phyloP scores from a whole-genome alignment of 1,140 invertebrate species.

The Arion vulgaris region DNA sequence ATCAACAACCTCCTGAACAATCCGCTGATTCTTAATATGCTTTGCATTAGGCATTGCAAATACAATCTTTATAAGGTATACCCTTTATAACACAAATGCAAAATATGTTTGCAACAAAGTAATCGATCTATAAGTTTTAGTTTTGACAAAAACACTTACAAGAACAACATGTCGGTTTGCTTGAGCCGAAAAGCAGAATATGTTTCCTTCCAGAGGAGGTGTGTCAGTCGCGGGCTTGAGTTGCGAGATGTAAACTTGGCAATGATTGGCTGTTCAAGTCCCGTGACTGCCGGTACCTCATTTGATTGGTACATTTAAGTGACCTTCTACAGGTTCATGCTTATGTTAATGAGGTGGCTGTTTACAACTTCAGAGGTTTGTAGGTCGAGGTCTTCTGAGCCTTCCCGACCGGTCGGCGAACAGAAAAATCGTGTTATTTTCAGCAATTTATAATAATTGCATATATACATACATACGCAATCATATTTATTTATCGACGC shows the following conservation, averaged over 20 bases:
- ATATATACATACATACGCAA: neutral
- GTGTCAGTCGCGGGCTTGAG: slow-evolving; percentile 28
- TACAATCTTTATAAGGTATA: neutral
- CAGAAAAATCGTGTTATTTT: neutral
- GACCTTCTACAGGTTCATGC: slow-evolving; percentile 22
- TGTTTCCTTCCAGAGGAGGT: slow-evolving; percentile 36
- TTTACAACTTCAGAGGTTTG: slow-evolving; percentile 36
- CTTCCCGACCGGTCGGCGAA: neutral
- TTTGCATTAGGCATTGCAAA: slow-evolving; percentile 64
- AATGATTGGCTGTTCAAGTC: slow-evolving; percentile 21
- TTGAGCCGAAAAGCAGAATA: neutral
- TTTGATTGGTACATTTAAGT: slow-evolving; percentile 1
- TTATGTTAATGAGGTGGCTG: slow-evolving; percentile 24
- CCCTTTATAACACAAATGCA: no score
- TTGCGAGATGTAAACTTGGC: slow-evolving; percentile 18
- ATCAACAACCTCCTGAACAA: slow-evolving; percentile 58
- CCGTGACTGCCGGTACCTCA: neutral
- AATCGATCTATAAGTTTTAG: neutral
- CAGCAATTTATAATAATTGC: neutral
- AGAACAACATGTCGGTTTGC: neutral
- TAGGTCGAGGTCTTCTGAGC: slow-evolving; percentile 39
- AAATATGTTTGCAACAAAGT: neutral
- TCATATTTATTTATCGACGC: neutral
- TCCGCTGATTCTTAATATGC: slow-evolving; percentile 54
- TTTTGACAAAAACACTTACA: neutral